Percentiles rank a stretch among this genome's conserved stretches.
These are phyloP conservation scores for Diploscapter pachys DNA, from an alignment of 1,140 invertebrate species.

Conservation along the genomic window DNA sequence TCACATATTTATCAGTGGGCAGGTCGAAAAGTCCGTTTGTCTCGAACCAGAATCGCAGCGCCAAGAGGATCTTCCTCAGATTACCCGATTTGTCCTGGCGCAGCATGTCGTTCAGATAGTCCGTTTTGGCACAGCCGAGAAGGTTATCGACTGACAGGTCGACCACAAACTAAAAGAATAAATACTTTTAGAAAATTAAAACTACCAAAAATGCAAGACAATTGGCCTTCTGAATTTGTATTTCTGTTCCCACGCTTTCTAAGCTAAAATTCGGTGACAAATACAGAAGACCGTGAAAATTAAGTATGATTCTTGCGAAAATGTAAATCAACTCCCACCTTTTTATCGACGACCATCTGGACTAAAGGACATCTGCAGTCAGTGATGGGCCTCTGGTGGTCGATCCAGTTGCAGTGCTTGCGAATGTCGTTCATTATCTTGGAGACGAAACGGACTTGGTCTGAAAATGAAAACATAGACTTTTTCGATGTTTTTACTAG, in stretches of 20 bases:
- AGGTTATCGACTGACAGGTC: slow-evolving; percentile 33
- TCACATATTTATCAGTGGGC: slow-evolving; percentile 12
- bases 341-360: slow-evolving; percentile 5
- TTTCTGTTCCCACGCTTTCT: too few species aligned
- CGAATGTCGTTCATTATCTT: slow-evolving; percentile 29
- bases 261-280: too few species aligned
- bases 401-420: slow-evolving; percentile 25
- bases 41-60: slow-evolving; percentile 27
- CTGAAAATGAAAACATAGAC: slow-evolving; percentile 15
- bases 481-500: not conserved
- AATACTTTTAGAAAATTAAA: not conserved
- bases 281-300: too few species aligned
- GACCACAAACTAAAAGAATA: slow-evolving; percentile 6
- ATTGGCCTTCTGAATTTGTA: too few species aligned
- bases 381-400: slow-evolving; percentile 11
- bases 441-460: slow-evolving; percentile 15
- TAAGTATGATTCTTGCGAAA: too few species aligned
- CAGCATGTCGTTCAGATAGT: slow-evolving; percentile 10
- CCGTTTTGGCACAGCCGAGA: slow-evolving; percentile 20
- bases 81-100: not conserved
- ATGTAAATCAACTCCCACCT: not conserved
- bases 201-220: too few species aligned
- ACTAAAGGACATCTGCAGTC: slow-evolving; percentile 25
- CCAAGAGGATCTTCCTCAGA: slow-evolving; percentile 18
- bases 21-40: slow-evolving; percentile 33